Conservation (phyloP, 1,140 invertebrate species). For the Hirudo medicinalis region DNA sequence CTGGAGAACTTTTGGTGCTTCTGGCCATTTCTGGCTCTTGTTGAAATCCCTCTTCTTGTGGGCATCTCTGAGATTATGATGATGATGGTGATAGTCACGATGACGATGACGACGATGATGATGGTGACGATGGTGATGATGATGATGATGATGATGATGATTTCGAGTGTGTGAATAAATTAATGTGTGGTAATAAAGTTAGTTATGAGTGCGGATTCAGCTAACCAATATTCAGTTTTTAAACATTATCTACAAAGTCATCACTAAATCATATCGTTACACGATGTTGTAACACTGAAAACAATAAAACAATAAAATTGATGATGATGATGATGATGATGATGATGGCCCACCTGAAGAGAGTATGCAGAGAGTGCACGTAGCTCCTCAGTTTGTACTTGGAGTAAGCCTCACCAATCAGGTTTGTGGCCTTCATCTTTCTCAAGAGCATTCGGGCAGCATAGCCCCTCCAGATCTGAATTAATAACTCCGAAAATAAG, state of each 20-base stretch:
- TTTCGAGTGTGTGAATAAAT: too few species aligned
- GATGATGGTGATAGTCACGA: neutral
- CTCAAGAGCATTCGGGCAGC: slow-evolving; percentile 64
- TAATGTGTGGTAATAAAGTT: too few species aligned
- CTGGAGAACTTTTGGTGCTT: slow-evolving; percentile 54
- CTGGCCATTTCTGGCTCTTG: slow-evolving; percentile 65
- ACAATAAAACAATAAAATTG: neutral
- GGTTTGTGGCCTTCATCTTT: slow-evolving; percentile 66
- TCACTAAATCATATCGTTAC: too few species aligned
- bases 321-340: neutral
- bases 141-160: too few species aligned
- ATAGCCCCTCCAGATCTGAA: slow-evolving; percentile 63
- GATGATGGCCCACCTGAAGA: slow-evolving; percentile 17
- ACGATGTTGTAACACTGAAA: neutral
- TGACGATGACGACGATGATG: neutral
- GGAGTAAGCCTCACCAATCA: slow-evolving; percentile 69
- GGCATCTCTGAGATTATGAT: slow-evolving; percentile 35
- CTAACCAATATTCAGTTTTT: too few species aligned
- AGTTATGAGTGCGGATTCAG: too few species aligned
- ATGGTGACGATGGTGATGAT: neutral
- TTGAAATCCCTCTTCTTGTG: slow-evolving; percentile 54
- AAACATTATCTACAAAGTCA: too few species aligned
- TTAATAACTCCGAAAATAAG: neutral
- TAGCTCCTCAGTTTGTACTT: slow-evolving; percentile 70
- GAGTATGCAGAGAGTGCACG: slow-evolving; percentile 39